phyloP scores from a whole-genome alignment of 2,797 vertebrate genomes.

The Salarias fasciatus region DNA sequence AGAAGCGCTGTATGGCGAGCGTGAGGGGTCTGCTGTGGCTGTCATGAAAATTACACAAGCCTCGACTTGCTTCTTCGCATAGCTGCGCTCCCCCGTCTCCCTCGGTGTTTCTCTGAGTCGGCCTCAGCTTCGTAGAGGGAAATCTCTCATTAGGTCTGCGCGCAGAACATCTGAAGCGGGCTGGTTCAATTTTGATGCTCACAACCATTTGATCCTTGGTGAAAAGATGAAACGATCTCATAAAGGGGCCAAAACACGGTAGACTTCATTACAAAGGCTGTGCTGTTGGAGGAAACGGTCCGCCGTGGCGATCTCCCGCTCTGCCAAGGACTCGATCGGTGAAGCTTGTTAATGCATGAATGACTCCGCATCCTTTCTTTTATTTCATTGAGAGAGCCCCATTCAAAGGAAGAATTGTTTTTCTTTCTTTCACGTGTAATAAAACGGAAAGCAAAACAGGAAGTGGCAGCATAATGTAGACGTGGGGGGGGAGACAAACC shows the following conservation, averaged over 20 bases:
- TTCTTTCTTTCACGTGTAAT: constrained; percentile 32
- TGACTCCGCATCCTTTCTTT: constrained; percentile 8
- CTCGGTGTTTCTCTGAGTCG: neutral
- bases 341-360: constrained; percentile 16
- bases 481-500: constrained; percentile 20
- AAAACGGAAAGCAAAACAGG: constrained; percentile 14
- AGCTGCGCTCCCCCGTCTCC: neutral
- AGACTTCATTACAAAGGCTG: constrained; percentile 19
- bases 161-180: constrained; percentile 29
- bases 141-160: constrained; percentile 35
- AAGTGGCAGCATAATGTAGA: constrained; percentile 6
- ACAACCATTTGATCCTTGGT: constrained; percentile 40
- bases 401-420: constrained; percentile 29
- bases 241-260: neutral
- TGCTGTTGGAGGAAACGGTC: constrained; percentile 18
- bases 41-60: constrained; percentile 28
- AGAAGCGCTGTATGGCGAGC: neutral
- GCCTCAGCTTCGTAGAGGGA: constrained; percentile 13
- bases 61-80: constrained; percentile 12
- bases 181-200: constrained; percentile 34
- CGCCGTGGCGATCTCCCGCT: constrained; percentile 4
- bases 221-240: constrained; percentile 41
- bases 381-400: constrained; percentile 16
- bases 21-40: constrained; percentile 39
- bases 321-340: constrained; percentile 9